phyloP scores from a whole-genome alignment of 2,797 vertebrate genomes.

The Cynopterus sphinx region DNA sequence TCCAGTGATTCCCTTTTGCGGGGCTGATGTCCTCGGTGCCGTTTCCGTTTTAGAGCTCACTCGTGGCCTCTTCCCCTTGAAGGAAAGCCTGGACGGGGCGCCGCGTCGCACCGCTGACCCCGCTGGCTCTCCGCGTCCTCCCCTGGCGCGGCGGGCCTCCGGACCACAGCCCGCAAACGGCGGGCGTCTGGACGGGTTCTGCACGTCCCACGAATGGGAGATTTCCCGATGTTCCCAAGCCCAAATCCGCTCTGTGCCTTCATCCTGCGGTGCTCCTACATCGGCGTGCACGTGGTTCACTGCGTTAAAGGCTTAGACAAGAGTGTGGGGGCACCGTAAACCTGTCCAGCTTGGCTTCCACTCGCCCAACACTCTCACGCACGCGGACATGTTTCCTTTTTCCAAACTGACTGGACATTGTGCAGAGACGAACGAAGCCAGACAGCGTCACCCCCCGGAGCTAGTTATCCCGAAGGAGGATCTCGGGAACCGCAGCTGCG shows the following conservation, averaged over 20 bases:
- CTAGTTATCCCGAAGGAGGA: constrained; percentile 50
- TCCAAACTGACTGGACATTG: constrained; percentile 25
- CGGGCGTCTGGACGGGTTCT: fast-evolving
- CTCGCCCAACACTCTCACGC: constrained; percentile 25
- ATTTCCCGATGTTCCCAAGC: neutral
- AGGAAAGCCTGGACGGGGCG: neutral
- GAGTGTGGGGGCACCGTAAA: neutral
- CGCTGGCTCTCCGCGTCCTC: fast-evolving
- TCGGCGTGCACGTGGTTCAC: neutral
- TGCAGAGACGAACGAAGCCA: constrained; percentile 67
- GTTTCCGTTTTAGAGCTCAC: neutral
- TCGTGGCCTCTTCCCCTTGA: neutral
- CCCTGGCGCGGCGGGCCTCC: fast-evolving
- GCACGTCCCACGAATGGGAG: fast-evolving
- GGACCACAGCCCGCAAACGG: fast-evolving
- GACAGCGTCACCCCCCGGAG: constrained; percentile 34
- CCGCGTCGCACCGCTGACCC: fast-evolving
- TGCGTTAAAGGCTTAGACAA: neutral
- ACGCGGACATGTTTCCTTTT: constrained; percentile 63
- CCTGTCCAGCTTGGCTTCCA: constrained; percentile 1
- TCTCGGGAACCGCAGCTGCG: constrained; percentile 39
- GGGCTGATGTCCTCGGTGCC: neutral
- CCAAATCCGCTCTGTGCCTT: neutral
- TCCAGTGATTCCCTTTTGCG: neutral
- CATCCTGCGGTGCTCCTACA: fast-evolving